A percentile compares a stretch with the other conserved stretches of the same genome.
These are phyloP conservation scores for Hycleus phaleratus DNA, from an alignment of 1,140 invertebrate species.

Conservation along the genomic window DNA sequence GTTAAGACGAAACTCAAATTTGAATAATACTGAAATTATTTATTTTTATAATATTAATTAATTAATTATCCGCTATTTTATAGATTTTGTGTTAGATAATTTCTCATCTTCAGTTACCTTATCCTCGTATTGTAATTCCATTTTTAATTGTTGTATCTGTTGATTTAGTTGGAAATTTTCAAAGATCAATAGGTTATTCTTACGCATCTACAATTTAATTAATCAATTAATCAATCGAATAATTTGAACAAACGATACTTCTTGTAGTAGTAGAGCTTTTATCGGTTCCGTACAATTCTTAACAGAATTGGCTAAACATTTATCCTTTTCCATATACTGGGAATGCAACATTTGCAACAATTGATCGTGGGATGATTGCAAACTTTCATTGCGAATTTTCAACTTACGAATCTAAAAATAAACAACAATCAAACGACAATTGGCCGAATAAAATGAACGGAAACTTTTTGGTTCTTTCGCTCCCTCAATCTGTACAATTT, in stretches of 20 bases:
- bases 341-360: conserved; percentile 24
- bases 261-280: conserved; percentile 23
- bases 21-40: too few species aligned
- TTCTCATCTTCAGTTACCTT: too few species aligned
- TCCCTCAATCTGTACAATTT: conserved; percentile 18
- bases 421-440: not conserved
- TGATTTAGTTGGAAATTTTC: conserved; percentile 28
- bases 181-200: conserved; percentile 22
- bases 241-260: conserved; percentile 12
- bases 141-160: conserved; percentile 19
- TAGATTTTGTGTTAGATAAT: too few species aligned
- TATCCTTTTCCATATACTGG: conserved; percentile 26
- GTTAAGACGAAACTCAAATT: too few species aligned
- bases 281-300: conserved; percentile 15
- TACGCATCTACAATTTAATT: conserved; percentile 19
- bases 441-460: not conserved
- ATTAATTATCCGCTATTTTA: too few species aligned
- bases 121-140: too few species aligned
- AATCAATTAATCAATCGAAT: not conserved
- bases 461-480: conserved; percentile 20
- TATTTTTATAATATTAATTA: too few species aligned
- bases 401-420: conserved; percentile 18
- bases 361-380: conserved; percentile 22
- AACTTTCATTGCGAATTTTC: conserved; percentile 18
- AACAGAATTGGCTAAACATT: conserved; percentile 14